Evolutionary conservation across 2,888 invertebrate species (phyloP).

Genomic region (Anagyrus pseudococci): DNA sequence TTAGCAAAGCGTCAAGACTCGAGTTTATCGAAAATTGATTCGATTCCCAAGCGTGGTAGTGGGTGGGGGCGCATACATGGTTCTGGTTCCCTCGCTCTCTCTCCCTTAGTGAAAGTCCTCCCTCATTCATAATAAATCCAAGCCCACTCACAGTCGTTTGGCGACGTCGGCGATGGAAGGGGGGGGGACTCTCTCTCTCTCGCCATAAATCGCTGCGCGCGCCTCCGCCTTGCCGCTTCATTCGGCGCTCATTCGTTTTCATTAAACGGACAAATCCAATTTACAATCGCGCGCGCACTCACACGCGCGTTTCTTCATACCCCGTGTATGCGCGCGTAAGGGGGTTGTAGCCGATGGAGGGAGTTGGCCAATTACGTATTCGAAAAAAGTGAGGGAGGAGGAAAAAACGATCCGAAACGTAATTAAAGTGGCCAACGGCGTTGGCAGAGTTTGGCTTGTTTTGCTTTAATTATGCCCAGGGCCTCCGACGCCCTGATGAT

Average conservation of each 20-base stretch:
- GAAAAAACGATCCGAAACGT: conserved; percentile 45
- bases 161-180: not conserved
- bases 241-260: conserved; percentile 9
- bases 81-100: too few relatives aligned
- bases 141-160: not conserved
- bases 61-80: too few relatives aligned
- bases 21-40: not conserved
- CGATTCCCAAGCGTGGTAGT: not conserved
- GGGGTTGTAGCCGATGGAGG: not conserved
- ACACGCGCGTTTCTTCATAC: not conserved
- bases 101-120: not conserved
- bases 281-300: conserved; percentile 2
- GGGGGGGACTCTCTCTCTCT: too few relatives aligned
- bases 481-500: not conserved
- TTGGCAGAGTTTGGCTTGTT: conserved; percentile 54
- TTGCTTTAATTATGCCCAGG: conserved; percentile 55
- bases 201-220: not conserved
- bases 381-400: not conserved
- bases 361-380: conserved; percentile 18
- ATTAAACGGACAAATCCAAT: conserved; percentile 28
- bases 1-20: too few relatives aligned
- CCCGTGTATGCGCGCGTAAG: not conserved
- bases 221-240: not conserved
- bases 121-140: not conserved
- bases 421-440: conserved; percentile 50